Percentiles rank a stretch among this genome's conserved stretches.
Conservation (phyloP, 2,113 vertebrate genomes). For the Cariama cristata region DNA sequence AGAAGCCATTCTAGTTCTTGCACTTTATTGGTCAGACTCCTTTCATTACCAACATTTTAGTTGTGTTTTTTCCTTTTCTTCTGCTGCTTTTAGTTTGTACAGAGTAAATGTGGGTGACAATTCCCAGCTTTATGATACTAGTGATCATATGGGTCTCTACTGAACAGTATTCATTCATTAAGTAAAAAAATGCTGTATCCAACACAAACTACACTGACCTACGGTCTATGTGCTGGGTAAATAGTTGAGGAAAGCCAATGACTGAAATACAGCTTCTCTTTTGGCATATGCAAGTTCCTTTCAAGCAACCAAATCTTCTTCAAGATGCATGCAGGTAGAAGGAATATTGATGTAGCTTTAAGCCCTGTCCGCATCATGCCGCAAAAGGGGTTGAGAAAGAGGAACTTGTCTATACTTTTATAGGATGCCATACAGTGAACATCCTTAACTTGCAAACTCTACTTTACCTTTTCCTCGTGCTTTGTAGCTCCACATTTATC, state of each 20-base stretch:
- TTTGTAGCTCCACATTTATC: not conserved
- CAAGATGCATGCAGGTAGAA: not conserved
- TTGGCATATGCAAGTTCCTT: not conserved
- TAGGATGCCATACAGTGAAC: not conserved
- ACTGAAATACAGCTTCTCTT: not conserved
- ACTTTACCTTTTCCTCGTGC: not conserved
- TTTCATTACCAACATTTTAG: not conserved
- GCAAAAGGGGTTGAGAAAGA: not conserved
- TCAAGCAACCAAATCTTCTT: not conserved
- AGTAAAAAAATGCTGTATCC: not conserved
- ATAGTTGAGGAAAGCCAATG: not conserved
- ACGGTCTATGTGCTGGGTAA: not conserved
- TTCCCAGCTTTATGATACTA: not conserved
- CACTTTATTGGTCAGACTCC: not conserved
- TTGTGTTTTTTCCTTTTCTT: not conserved
- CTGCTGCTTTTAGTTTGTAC: not conserved
- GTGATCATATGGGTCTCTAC: not conserved
- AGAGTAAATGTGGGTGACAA: not conserved
- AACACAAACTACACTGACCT: not conserved
- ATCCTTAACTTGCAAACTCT: not conserved
- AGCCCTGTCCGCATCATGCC: fast-evolving
- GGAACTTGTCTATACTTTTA: not conserved
- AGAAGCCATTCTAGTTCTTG: not conserved
- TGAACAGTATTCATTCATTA: not conserved
- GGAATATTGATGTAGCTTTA: not conserved